A percentile compares a stretch with the other conserved stretches of the same genome.
Evolutionary conservation across 2,113 vertebrate species (phyloP).

Genomic region (Suricata suricatta): DNA sequence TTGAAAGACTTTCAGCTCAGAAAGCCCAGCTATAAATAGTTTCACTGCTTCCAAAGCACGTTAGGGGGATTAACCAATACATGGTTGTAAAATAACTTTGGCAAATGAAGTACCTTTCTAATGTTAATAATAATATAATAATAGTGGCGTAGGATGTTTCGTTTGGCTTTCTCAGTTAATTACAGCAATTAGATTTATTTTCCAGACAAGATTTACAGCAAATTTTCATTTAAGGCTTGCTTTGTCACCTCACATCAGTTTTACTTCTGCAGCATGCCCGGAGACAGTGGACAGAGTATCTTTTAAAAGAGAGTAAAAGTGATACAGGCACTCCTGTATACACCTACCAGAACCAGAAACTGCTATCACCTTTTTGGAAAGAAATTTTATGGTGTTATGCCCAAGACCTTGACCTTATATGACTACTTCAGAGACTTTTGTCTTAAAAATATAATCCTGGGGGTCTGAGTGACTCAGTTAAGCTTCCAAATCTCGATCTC

Average conservation of each 20-base stretch:
- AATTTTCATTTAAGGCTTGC: constrained; percentile 5
- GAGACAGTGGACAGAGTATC: not conserved
- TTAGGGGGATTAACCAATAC: constrained; percentile 7
- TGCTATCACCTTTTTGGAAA: not conserved
- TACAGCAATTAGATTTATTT: constrained; percentile 68
- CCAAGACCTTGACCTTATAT: not conserved
- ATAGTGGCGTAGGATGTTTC: not conserved
- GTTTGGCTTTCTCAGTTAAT: constrained; percentile 61
- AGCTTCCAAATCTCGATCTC: too few relatives aligned
- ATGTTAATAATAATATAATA: constrained; percentile 51
- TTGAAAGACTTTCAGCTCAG: constrained; percentile 31
- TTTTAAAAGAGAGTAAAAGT: constrained; percentile 2
- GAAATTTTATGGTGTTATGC: not conserved
- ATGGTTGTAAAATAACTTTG: constrained; percentile 33
- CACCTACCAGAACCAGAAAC: not conserved
- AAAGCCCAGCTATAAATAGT: constrained; percentile 56
- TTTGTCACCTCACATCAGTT: constrained; percentile 3
- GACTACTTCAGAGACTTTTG: not conserved
- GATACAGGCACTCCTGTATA: rapidly evolving
- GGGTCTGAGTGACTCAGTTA: too few relatives aligned
- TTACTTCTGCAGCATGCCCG: not conserved
- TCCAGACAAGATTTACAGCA: constrained; percentile 37
- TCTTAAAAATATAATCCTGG: not conserved
- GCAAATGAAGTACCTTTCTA: constrained; percentile 49
- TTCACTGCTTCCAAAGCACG: not conserved